phyloP scores from a whole-genome alignment of 1,140 invertebrate genomes.

The Sminthurinus signatus region DNA sequence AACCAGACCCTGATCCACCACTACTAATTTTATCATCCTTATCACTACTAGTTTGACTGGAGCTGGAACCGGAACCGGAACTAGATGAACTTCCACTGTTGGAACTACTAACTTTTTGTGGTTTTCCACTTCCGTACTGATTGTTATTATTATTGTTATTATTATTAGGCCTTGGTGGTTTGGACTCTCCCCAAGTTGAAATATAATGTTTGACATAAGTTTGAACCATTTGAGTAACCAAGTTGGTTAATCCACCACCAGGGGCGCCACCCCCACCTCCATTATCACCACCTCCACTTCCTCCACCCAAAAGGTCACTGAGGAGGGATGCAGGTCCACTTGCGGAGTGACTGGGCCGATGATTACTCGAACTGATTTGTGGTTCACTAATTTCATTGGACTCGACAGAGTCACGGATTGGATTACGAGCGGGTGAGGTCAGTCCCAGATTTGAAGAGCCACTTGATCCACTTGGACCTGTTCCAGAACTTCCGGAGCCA shows the following conservation, averaged over 20 bases:
- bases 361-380: slow-evolving; percentile 3
- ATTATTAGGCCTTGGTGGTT: slow-evolving; percentile 4
- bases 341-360: neutral
- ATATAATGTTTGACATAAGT: slow-evolving; percentile 35
- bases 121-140: slow-evolving; percentile 2
- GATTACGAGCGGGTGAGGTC: neutral
- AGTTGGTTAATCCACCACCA: slow-evolving; percentile 11
- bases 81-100: neutral
- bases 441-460: neutral
- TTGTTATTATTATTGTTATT: too few species aligned
- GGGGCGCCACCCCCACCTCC: slow-evolving; percentile 1
- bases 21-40: slow-evolving; percentile 3
- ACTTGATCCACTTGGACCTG: neutral
- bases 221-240: slow-evolving; percentile 28
- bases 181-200: slow-evolving; percentile 12
- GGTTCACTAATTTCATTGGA: slow-evolving; percentile 28
- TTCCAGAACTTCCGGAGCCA: neutral
- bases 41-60: neutral
- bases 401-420: slow-evolving; percentile 7
- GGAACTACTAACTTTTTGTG: slow-evolving; percentile 9
- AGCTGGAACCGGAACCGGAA: neutral
- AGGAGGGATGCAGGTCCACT: neutral
- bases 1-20: neutral
- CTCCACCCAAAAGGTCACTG: neutral
- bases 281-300: neutral